A percentile compares a stretch with the other conserved stretches of the same genome.
These are phyloP conservation scores for Emberiza fucata DNA, from an alignment of 2,113 vertebrate genomes.

Conservation along the genomic window DNA sequence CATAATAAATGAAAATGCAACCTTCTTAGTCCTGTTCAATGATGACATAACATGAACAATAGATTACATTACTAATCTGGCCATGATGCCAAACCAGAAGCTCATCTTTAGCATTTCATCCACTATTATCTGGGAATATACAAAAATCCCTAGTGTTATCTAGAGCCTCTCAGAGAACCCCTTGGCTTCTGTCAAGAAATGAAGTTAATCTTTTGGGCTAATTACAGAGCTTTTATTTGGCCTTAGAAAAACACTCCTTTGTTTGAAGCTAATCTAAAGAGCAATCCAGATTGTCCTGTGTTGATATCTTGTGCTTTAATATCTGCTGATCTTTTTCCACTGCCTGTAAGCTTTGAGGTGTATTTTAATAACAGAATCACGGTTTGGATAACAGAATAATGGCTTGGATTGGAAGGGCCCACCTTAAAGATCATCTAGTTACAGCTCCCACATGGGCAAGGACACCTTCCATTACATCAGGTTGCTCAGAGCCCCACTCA, in stretches of 20 bases:
- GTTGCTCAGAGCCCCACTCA: background rate
- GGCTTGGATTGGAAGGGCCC: background rate
- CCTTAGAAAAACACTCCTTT: background rate
- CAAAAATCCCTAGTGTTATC: background rate
- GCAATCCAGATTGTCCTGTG: background rate
- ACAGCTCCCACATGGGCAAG: background rate
- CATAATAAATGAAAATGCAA: background rate
- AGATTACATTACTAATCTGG: background rate
- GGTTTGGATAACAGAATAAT: background rate
- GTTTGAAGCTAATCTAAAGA: background rate
- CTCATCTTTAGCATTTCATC: background rate
- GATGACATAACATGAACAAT: background rate
- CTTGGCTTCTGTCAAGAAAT: background rate
- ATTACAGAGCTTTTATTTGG: background rate
- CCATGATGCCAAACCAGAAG: background rate
- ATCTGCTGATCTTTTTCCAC: background rate
- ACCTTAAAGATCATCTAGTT: background rate
- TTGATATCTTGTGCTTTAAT: background rate
- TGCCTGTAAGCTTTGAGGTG: background rate
- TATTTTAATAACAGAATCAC: background rate
- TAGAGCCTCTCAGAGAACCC: background rate
- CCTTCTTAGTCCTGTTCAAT: background rate
- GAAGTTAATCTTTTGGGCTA: background rate
- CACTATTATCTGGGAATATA: background rate
- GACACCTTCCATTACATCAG: background rate